Evolutionary conservation across 2,797 vertebrate genomes (phyloP), one percentile per base, ranked within the genome.

Genomic region (Dromococcyx pavoninus): DNA sequence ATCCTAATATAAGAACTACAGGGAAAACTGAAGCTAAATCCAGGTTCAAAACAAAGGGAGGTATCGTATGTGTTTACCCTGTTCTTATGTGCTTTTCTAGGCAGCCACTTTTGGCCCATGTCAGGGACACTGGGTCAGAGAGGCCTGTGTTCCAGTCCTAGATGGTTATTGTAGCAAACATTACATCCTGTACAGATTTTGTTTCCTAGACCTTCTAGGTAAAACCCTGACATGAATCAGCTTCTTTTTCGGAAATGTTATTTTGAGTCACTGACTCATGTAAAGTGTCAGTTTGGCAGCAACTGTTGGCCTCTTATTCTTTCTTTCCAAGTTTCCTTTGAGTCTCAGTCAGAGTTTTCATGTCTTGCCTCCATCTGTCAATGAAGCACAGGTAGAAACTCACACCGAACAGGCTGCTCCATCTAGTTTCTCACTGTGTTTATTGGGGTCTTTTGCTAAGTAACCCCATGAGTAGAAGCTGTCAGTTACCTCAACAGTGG

Each of bases 361-460:
- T 19, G 18, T 37, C 16, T 51, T 19, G 22, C 21, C 16, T 80
- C 32, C 17, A 11, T 46, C 48, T 21, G 48, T 41, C 46, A 30
- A n/a, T n/a, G n/a, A 27, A 79, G 46, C 62, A 61, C 7, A 60
- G 53, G 22, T 33, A 64, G 41, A 48, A 92, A 76, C 54, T 27
- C 35, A 27, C 64, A 46, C 25, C 3, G 10, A 51, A 28, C 19
- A 43, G 30, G 8, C 46, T 65, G 58, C 0, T 58, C 32, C 3
- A 0, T 48, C 11, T 13, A 22, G 18, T 50, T 2, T 0, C 22
- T 69, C 33, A 3, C 9, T 23, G 2, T 30, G 25, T 62, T 64
- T 60, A 10, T 2, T 62, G 35, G 32, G 28, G 18, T 70, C 37
- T 69, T 79, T 32, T 56, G 7, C 65, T 82, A 48, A 12, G 15